Base-by-base conservation (phyloP, 2,888 invertebrate species). In the Noctua pronuba region DNA sequence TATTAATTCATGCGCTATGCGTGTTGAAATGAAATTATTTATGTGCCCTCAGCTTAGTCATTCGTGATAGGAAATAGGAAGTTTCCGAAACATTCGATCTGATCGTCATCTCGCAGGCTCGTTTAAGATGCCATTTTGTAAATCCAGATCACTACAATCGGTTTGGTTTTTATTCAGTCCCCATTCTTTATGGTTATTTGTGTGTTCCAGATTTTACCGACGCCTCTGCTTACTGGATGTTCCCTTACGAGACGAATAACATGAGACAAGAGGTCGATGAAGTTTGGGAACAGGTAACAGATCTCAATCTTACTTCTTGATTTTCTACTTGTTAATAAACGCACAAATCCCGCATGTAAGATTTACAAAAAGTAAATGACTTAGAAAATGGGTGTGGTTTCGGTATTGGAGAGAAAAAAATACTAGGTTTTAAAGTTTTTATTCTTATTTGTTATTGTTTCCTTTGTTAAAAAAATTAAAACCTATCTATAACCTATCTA, bases 151-250 rank as follows among this genome's bases (percentile, higher is more conserved):
- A 24, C 16, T 41, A 2, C 31, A 75, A 35, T 35, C 41, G n/a
- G 65, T 58, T 81, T 75, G 18, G 35, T 81, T 41, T 73, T 74
- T 35, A n/a, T 31, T 35, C 18, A 13, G 55, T 24, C 11, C 38
- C 35, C 2, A 49, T 11, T 18, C 2, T 44, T 44, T 21, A 52
- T 41, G n/a, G 1, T 71, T 35, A 13, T 38, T 64, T 72, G 55
- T 84, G 67, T 73, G 80, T 95, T 95, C 7, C 93, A 99, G 99
- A 99, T 95, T 99, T 98, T 88, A 98, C 98, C 2, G 98, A 99
- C 90, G 98, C 98, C 0, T 98, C 99, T 0, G 98, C 98, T 49
- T 98, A 98, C 91, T 99, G 99, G 99, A 98, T 98, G 95, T 98
- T 98, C 90, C 98, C 98, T 0, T 99, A 99, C 91, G 99, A 99